These are phyloP conservation scores for Tribolium madens DNA, from an alignment of 1,140 invertebrate genomes.

Conservation along the genomic window DNA sequence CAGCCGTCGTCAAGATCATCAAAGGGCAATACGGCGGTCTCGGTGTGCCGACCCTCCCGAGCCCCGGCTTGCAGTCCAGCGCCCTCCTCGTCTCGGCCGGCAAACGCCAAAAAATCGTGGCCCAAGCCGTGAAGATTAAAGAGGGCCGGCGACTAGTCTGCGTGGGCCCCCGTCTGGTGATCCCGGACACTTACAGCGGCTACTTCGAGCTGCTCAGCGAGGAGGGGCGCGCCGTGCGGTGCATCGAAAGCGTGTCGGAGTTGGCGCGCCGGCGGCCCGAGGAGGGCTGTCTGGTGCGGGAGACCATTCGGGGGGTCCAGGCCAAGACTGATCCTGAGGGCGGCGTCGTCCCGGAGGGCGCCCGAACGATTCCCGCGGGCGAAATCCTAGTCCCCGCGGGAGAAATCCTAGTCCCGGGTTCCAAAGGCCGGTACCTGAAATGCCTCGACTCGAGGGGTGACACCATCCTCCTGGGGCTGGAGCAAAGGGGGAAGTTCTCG, in stretches of 20 bases:
- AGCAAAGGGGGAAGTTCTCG: conserved; percentile 91
- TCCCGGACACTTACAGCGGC: conserved; percentile 90
- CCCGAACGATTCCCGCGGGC: conserved; percentile 78
- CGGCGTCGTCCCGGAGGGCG: conserved; percentile 77
- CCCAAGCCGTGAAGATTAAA: conserved; percentile 92
- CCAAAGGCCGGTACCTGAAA: conserved; percentile 82
- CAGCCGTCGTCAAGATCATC: conserved; percentile 89
- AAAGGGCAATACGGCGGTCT: conserved; percentile 92
- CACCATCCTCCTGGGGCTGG: conserved; percentile 83
- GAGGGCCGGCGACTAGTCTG: conserved; percentile 82
- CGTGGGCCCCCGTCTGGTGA: conserved; percentile 85
- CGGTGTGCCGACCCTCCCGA: conserved; percentile 86
- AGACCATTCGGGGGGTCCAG: conserved; percentile 85
- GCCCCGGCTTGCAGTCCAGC: conserved; percentile 85
- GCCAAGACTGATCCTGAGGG: conserved; percentile 76
- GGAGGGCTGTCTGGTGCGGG: conserved; percentile 84
- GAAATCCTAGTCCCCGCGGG: conserved; percentile 73
- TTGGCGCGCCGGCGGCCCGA: conserved; percentile 82
- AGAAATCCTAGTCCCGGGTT: conserved; percentile 81
- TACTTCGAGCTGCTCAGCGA: conserved; percentile 95
- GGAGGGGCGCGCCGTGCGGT: conserved; percentile 88
- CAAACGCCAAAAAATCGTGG: conserved; percentile 85
- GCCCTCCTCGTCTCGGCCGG: conserved; percentile 87
- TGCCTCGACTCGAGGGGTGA: conserved; percentile 89
- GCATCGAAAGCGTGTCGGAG: conserved; percentile 89